Conservation (phyloP, 2,888 invertebrate genomes). For the Perithous albicinctus region DNA sequence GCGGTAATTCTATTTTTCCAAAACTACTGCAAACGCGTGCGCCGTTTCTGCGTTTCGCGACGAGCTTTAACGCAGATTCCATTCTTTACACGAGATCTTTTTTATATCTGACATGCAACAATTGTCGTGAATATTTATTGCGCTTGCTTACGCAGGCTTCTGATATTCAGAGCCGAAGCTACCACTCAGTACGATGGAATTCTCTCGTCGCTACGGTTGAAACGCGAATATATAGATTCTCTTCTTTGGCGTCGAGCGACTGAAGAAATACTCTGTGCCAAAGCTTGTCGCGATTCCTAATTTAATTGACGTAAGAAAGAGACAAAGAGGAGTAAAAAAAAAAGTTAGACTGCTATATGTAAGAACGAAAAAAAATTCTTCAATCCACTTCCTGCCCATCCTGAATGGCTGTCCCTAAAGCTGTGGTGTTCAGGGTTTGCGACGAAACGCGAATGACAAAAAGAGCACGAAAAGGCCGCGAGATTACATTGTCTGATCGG, state of each 20-base stretch:
- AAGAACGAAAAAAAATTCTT: conserved; percentile 65
- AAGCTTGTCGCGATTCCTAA: conserved; percentile 71
- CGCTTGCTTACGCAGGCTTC: conserved; percentile 2
- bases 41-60: conserved; percentile 41
- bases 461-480: conserved; percentile 30
- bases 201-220: conserved; percentile 4
- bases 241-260: conserved; percentile 2
- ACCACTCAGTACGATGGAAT: neutral
- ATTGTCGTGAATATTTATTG: conserved; percentile 19
- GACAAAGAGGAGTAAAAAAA: conserved; percentile 38
- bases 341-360: conserved; percentile 72
- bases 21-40: conserved; percentile 29
- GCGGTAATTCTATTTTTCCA: conserved; percentile 22
- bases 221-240: neutral
- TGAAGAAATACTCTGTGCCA: conserved; percentile 48
- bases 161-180: neutral
- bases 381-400: conserved; percentile 62
- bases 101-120: conserved; percentile 19
- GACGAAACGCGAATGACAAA: conserved; percentile 73
- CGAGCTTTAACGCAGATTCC: conserved; percentile 54
- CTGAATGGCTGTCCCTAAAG: conserved; percentile 67
- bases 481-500: conserved; percentile 76
- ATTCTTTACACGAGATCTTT: conserved; percentile 39
- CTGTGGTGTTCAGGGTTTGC: conserved; percentile 83
- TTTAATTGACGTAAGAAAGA: conserved; percentile 30